Conservation (phyloP, 2,113 vertebrate genomes). For the Peromyscus leucopus region DNA sequence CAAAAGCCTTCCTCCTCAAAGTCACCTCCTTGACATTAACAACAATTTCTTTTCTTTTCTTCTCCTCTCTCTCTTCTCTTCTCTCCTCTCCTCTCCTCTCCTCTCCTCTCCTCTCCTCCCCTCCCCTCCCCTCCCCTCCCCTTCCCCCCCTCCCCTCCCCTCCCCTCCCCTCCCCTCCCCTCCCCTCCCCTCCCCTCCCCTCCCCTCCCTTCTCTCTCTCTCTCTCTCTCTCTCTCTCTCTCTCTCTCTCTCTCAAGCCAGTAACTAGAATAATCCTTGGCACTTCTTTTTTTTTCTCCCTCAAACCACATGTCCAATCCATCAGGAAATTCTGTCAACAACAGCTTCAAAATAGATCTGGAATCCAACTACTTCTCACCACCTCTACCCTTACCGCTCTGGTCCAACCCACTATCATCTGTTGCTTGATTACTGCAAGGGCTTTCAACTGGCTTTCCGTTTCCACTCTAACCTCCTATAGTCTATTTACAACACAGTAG, state of each 20-base stretch:
- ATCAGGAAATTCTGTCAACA: constrained; percentile 67
- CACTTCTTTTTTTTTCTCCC: neutral
- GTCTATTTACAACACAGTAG: constrained; percentile 36
- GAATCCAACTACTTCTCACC: constrained; percentile 63
- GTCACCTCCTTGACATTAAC: neutral
- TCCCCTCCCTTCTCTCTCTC: too few relatives aligned
- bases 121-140: too few relatives aligned
- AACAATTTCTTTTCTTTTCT: neutral
- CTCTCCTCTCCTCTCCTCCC: too few relatives aligned
- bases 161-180: too few relatives aligned
- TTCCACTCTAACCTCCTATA: constrained; percentile 7
- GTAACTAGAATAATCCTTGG: constrained; percentile 54
- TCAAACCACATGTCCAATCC: constrained; percentile 47
- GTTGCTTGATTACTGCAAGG: neutral
- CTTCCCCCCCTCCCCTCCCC: too few relatives aligned
- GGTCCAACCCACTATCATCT: neutral
- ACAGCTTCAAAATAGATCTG: constrained; percentile 51
- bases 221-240: too few relatives aligned
- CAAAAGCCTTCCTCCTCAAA: constrained; percentile 19
- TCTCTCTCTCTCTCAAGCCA: neutral
- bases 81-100: too few relatives aligned
- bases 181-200: too few relatives aligned
- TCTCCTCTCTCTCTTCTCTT: too few relatives aligned
- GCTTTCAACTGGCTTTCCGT: neutral
- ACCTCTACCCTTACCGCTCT: constrained; percentile 16